Evolutionary conservation across 2,797 vertebrate species (phyloP).

Genomic region (Mormyrus hasselquistii): DNA sequence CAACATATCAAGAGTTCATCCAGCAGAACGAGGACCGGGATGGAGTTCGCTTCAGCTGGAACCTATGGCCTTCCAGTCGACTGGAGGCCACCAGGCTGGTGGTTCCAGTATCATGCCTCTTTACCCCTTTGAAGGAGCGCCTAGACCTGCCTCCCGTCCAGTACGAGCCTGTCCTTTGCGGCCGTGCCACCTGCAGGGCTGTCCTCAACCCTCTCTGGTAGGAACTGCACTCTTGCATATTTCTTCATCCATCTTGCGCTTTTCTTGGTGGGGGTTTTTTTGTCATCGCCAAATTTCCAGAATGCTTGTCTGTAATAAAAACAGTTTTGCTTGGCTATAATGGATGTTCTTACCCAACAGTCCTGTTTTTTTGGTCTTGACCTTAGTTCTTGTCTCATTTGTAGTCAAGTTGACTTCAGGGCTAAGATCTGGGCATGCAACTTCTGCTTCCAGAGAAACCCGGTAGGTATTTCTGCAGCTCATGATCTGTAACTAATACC

Average conservation of each 20-base stretch:
- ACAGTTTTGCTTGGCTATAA: not conserved
- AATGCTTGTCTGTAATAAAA: not conserved
- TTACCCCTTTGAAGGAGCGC: constrained; percentile 87
- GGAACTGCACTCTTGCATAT: constrained; percentile 32
- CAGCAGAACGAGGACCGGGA: constrained; percentile 95
- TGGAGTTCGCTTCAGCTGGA: constrained; percentile 96
- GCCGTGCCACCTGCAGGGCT: constrained; percentile 84
- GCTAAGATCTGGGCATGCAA: constrained; percentile 98
- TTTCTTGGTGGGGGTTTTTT: not conserved
- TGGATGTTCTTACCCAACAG: not conserved
- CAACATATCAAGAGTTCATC: constrained; percentile 93
- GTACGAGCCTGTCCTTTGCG: constrained; percentile 92
- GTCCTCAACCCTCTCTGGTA: constrained; percentile 96
- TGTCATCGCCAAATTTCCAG: not conserved
- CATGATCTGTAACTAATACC: not conserved
- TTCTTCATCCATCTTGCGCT: not conserved
- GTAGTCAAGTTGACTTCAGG: constrained; percentile 90
- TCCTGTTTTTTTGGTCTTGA: not conserved
- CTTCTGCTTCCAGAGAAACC: constrained; percentile 97
- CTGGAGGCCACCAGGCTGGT: constrained; percentile 90
- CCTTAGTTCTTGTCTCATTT: constrained; percentile 32
- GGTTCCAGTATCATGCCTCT: constrained; percentile 88
- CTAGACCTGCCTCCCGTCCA: constrained; percentile 86
- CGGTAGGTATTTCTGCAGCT: constrained; percentile 60
- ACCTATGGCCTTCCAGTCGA: constrained; percentile 93